Conservation (phyloP, 2,888 invertebrate genomes). For the Mermis nigrescens region DNA sequence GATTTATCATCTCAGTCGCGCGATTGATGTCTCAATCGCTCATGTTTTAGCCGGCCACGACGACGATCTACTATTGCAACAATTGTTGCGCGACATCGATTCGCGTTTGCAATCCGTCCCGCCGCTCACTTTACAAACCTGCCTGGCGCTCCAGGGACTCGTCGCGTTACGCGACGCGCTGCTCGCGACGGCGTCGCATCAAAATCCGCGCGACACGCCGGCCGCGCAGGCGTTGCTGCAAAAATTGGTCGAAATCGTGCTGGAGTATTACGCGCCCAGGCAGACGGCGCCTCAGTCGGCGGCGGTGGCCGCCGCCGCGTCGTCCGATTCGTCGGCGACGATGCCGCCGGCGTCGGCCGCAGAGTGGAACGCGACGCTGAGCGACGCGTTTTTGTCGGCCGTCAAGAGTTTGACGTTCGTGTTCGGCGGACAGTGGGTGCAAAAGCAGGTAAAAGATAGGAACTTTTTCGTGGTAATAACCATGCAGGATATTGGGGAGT, state of each 20-base stretch:
- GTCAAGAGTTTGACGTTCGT: slow-evolving; percentile 14
- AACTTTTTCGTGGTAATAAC: too few species aligned
- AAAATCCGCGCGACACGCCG: slow-evolving; percentile 15
- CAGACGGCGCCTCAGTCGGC: neutral
- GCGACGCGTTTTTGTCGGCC: slow-evolving; percentile 21
- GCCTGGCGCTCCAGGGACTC: neutral
- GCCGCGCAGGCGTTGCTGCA: slow-evolving; percentile 14
- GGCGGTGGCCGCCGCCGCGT: neutral
- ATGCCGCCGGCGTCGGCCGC: neutral
- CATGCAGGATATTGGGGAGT: too few species aligned
- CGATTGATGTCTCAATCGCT: too few species aligned
- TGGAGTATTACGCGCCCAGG: slow-evolving; percentile 16
- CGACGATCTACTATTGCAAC: slow-evolving; percentile 5
- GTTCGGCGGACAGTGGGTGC: slow-evolving; percentile 9
- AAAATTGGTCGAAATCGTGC: slow-evolving; percentile 19
- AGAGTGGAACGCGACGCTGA: slow-evolving; percentile 20
- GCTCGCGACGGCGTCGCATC: slow-evolving; percentile 9
- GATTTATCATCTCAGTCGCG: too few species aligned
- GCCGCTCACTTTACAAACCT: neutral
- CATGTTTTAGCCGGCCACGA: too few species aligned
- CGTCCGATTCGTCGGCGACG: neutral
- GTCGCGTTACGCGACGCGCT: slow-evolving; percentile 7
- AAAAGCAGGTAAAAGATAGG: slow-evolving; percentile 7
- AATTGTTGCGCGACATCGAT: slow-evolving; percentile 9
- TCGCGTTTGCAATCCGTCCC: neutral